Evolutionary conservation across 2,888 invertebrate species (phyloP), one percentile per base, ranked within the genome.

Genomic region (Ectemnius cavifrons): DNA sequence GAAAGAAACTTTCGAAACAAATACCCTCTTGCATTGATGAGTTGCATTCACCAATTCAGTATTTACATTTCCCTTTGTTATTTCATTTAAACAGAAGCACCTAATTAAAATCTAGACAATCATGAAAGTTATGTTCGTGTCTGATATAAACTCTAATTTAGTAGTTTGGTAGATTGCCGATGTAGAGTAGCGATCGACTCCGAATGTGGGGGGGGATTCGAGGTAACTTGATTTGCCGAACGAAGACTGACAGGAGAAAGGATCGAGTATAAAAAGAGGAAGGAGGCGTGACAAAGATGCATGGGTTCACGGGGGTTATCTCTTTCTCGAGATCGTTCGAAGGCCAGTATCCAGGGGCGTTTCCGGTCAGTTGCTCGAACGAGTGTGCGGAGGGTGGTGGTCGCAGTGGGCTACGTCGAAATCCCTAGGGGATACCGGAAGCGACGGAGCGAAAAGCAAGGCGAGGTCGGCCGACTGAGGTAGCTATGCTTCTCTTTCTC

Each of bases 351-450:
- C 75, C 79, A 78, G 72, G 79, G 75, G 77, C 83, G 82, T 88
- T 89, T 89, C 86, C 86, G 89, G 88, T 86, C 87, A 86, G 87
- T 86, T 87, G 85, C 80, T 73, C 81, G 79, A 52, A 81, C 80
- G 84, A 83, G 81, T 84, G 73, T 77, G 78, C 76, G 70, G 66
- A 27, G 45, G 27, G 27, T 60, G 79, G 78, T 23, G 1, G 1
- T 37, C 37, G 37, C 37, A 37, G 37, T 75, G 78, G 52, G 57
- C 58, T 79, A 78, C 78, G 76, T 82, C 71, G 78, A 79, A 85
- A 85, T 88, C 86, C 83, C 84, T 65, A 73, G 11, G 52, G 84
- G 84, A 85, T 81, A 85, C 82, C 80, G 80, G 81, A 86, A 85
- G 88, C 89, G 88, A 85, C 87, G 84, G 82, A 87, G 85, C 86